phyloP scores from a whole-genome alignment of 2,113 vertebrate genomes.

The Steatornis caripensis region DNA sequence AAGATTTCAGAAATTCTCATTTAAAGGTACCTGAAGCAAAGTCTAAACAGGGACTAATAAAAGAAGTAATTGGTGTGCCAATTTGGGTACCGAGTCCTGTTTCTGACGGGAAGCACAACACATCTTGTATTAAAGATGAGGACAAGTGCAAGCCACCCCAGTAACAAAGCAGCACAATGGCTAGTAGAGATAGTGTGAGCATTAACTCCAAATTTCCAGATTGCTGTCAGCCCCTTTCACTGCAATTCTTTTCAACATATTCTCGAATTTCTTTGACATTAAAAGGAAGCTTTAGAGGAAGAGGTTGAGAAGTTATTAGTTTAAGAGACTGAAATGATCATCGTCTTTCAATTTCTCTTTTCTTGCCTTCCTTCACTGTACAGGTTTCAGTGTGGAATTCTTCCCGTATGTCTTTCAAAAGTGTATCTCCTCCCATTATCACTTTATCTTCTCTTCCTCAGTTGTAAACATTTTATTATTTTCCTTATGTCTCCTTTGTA shows the following conservation, averaged over 20 bases:
- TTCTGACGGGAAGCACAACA: conserved; percentile 34
- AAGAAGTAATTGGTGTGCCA: conserved; percentile 39
- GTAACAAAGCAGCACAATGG: background rate
- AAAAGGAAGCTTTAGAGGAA: conserved; percentile 1
- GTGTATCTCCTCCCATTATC: background rate
- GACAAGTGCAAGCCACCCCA: background rate
- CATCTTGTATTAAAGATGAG: background rate
- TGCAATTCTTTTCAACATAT: background rate
- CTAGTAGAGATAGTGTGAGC: background rate
- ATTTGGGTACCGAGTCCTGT: background rate
- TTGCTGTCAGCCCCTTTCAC: background rate
- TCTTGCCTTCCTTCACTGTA: background rate
- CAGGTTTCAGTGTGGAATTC: background rate
- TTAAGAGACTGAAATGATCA: background rate
- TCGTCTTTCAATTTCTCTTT: background rate
- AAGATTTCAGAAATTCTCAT: conserved; percentile 66
- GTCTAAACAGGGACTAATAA: conserved; percentile 43
- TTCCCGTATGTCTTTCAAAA: background rate
- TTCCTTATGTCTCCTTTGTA: background rate
- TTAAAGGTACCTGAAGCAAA: conserved; percentile 72
- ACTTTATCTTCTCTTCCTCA: background rate
- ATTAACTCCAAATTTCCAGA: background rate
- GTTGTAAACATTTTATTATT: background rate
- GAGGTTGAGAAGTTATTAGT: background rate
- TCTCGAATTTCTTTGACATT: background rate